Evolutionary conservation across 2,797 vertebrate species (phyloP).

Genomic region (Trematomus bernacchii): DNA sequence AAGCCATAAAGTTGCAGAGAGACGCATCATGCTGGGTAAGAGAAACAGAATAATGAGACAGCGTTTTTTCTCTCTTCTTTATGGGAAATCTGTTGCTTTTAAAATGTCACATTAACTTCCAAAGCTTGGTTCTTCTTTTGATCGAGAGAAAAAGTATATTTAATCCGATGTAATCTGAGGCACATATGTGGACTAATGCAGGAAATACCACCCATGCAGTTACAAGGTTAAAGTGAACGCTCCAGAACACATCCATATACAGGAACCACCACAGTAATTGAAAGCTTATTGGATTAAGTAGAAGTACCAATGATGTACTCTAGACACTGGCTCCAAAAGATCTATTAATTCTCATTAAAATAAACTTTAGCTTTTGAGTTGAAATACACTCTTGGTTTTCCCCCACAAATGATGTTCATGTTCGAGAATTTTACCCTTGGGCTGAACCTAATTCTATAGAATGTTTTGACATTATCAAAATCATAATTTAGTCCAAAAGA

Average conservation of each 20-base stretch:
- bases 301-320: slow-evolving; percentile 16
- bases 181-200: slow-evolving; percentile 11
- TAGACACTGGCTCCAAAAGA: not conserved
- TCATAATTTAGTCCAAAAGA: not conserved
- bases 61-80: slow-evolving; percentile 13
- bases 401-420: not conserved
- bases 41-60: slow-evolving; percentile 50
- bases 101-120: slow-evolving; percentile 36
- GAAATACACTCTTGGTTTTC: not conserved
- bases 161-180: slow-evolving; percentile 20
- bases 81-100: slow-evolving; percentile 20
- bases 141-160: not conserved
- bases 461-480: not conserved
- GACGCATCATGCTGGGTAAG: slow-evolving; percentile 63
- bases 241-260: slow-evolving; percentile 23
- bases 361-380: not conserved
- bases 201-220: slow-evolving; percentile 55
- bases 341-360: not conserved
- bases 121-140: not conserved
- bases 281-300: not conserved
- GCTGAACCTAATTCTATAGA: not conserved
- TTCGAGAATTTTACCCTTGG: not conserved
- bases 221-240: slow-evolving; percentile 30
- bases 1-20: slow-evolving; percentile 66
- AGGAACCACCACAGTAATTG: not conserved